Percentiles rank a stretch among this genome's conserved stretches.
phyloP scores from a whole-genome alignment of 2,113 vertebrate species.

The Phaethornis superciliosus region DNA sequence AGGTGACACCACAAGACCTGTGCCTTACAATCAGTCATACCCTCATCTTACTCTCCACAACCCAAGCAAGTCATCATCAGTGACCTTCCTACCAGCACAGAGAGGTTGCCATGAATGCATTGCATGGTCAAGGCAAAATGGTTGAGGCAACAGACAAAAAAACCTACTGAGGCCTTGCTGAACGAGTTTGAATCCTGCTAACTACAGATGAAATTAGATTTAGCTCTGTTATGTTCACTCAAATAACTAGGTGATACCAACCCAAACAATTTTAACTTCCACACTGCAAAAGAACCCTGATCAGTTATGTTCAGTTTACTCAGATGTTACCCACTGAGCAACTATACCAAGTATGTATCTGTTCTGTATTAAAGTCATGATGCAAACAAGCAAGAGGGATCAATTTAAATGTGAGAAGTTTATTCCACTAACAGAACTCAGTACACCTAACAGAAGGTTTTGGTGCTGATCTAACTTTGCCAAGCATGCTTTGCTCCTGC shows the following conservation, averaged over 20 bases:
- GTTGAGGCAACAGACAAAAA: not conserved
- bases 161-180: not conserved
- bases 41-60: not conserved
- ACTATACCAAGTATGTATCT: not conserved
- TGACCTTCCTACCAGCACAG: not conserved
- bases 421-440: not conserved
- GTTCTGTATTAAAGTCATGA: not conserved
- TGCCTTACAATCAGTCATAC: not conserved
- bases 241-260: not conserved
- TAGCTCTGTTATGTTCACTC: not conserved
- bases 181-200: not conserved
- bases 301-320: not conserved
- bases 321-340: not conserved
- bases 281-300: not conserved
- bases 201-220: not conserved
- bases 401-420: not conserved
- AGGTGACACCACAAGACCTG: not conserved
- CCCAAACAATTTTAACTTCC: not conserved
- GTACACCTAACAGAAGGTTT: not conserved
- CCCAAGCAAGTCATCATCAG: not conserved
- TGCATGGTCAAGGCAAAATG: not conserved
- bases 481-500: not conserved
- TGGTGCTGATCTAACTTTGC: not conserved
- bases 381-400: not conserved
- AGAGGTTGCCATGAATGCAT: not conserved